Evolutionary conservation across 1,140 invertebrate genomes (phyloP).

Genomic region (Trachelipus rathkii): DNA sequence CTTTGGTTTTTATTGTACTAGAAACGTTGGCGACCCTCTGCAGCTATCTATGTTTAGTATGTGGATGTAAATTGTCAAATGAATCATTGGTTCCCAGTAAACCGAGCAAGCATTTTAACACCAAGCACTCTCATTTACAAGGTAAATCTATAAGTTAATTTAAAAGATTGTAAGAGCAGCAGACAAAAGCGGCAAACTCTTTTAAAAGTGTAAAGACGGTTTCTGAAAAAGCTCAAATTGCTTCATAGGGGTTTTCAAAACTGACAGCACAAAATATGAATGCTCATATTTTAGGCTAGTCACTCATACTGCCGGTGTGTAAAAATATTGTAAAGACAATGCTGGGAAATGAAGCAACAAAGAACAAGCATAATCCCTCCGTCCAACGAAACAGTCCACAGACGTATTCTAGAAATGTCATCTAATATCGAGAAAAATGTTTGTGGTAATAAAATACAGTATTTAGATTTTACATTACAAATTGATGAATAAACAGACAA

Average conservation of each 20-base stretch:
- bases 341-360: constrained; percentile 5
- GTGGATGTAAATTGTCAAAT: neutral
- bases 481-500: constrained; percentile 5
- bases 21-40: neutral
- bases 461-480: neutral
- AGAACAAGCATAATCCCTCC: too few species aligned
- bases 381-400: too few species aligned
- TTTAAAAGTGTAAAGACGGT: neutral
- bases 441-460: constrained; percentile 11
- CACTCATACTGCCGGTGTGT: neutral
- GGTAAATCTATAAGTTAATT: constrained; percentile 9
- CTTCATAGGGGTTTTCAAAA: too few species aligned
- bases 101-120: constrained; percentile 1
- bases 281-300: neutral
- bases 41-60: neutral
- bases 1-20: neutral
- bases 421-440: constrained; percentile 16
- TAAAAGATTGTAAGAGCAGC: constrained; percentile 2
- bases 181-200: neutral
- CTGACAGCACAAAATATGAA: constrained; percentile 18
- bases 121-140: neutral
- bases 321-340: neutral
- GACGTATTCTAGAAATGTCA: constrained; percentile 6
- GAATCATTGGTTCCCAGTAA: neutral
- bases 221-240: neutral